Evolutionary conservation across 35 echinoderm and acorn worm species (phyloP).

Genomic region (Ptychodera flava): DNA sequence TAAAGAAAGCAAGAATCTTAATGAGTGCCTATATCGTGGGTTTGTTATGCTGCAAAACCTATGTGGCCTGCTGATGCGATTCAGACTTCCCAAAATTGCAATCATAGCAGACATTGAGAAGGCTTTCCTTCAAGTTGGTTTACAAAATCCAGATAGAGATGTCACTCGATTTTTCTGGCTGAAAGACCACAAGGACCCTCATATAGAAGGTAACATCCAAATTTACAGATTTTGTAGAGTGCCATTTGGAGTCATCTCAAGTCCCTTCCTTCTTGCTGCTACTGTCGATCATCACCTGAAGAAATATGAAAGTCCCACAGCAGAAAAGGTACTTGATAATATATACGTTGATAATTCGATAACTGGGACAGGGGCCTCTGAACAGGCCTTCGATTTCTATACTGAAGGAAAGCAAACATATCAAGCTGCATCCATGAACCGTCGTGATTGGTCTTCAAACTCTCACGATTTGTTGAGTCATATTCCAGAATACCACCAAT

Average conservation of each 20-base stretch:
- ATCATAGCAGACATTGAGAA: constrained; percentile 23
- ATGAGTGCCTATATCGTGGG: not conserved
- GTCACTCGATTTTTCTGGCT: constrained; percentile 17
- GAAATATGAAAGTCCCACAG: not conserved
- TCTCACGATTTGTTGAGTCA: too few species aligned
- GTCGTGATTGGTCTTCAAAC: too few species aligned
- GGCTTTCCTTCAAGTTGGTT: constrained; percentile 10
- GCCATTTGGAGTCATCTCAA: constrained; percentile 10
- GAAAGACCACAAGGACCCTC: not conserved
- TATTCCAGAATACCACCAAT: too few species aligned
- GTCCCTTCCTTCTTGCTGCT: constrained; percentile 4
- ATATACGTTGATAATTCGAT: too few species aligned
- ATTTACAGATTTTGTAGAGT: constrained; percentile 10
- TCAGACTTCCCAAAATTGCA: constrained; percentile 4
- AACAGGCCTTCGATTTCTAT: too few species aligned
- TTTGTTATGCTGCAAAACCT: constrained; percentile 10
- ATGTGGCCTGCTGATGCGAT: not conserved
- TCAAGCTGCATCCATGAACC: too few species aligned
- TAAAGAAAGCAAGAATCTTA: constrained; percentile 2
- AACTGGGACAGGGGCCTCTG: too few species aligned
- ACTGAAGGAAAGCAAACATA: too few species aligned
- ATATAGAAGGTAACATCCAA: not conserved
- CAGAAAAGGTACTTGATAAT: not conserved
- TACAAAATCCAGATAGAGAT: constrained; percentile 8
- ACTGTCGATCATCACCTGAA: not conserved